phyloP scores from a whole-genome alignment of 2,888 invertebrate species.

The Magallana nippona region DNA sequence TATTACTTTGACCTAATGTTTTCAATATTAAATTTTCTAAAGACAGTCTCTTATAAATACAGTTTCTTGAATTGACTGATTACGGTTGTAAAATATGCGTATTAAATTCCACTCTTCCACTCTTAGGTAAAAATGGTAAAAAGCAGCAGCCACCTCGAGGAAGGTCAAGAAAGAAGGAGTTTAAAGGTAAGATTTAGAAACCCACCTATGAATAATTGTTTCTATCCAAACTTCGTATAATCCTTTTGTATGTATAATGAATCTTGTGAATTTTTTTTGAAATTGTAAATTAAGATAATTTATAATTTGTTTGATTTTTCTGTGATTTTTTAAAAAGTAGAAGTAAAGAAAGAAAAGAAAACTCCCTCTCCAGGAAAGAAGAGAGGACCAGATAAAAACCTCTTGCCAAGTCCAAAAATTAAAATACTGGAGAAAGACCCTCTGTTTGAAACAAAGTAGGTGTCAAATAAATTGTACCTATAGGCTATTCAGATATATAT shows the following conservation, averaged over 20 bases:
- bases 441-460: constrained; percentile 79
- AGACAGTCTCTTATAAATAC: too few species aligned
- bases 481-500: too few species aligned
- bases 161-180: constrained; percentile 21
- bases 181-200: background rate
- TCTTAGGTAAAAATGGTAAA: constrained; percentile 45
- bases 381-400: constrained; percentile 71
- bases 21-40: too few species aligned
- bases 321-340: background rate
- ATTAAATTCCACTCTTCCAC: background rate
- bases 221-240: too few species aligned
- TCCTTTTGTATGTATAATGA: too few species aligned
- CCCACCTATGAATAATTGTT: background rate
- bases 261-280: too few species aligned
- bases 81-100: too few species aligned
- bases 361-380: constrained; percentile 51
- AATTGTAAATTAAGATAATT: too few species aligned
- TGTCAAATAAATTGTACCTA: constrained; percentile 1
- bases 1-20: too few species aligned
- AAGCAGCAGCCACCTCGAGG: constrained; percentile 24
- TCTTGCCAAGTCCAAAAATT: constrained; percentile 78
- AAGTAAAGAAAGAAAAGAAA: constrained; percentile 52
- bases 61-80: too few species aligned
- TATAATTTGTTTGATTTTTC: background rate
- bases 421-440: constrained; percentile 79